Percentiles rank a stretch among this genome's conserved stretches.
Evolutionary conservation across 2,113 vertebrate genomes (phyloP).

Genomic region (Lophotis ruficrista): DNA sequence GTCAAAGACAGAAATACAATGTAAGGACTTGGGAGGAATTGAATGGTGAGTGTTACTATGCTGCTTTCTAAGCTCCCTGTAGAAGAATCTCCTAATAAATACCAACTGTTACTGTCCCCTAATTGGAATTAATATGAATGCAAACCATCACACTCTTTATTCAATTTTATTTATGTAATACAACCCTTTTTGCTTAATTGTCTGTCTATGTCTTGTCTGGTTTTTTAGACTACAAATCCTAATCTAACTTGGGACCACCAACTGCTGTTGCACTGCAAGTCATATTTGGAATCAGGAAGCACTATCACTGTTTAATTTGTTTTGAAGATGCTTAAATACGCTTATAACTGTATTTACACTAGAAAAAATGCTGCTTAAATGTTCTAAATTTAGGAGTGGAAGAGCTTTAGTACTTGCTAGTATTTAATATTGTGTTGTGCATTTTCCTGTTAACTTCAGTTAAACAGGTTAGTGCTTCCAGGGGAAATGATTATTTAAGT

Average conservation of each 20-base stretch:
- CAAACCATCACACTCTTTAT: neutral
- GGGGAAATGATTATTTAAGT: neutral
- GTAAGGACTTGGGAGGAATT: neutral
- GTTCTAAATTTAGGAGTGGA: neutral
- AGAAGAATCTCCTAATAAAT: neutral
- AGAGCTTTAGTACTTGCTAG: neutral
- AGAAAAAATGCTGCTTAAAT: neutral
- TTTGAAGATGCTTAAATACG: neutral
- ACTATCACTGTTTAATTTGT: neutral
- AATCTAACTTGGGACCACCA: neutral
- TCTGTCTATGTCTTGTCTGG: neutral
- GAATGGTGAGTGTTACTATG: neutral
- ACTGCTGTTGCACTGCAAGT: neutral
- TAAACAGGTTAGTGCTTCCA: neutral
- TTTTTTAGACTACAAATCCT: neutral
- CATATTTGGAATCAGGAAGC: neutral
- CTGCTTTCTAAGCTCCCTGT: neutral
- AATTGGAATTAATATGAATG: neutral
- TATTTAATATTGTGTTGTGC: neutral
- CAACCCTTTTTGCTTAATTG: neutral
- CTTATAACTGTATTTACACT: neutral
- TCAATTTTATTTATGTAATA: neutral
- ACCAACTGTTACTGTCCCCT: neutral
- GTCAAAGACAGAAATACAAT: neutral
- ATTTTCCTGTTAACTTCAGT: neutral